Base-by-base conservation (phyloP, 2,888 invertebrate genomes). In the Netelia fuscicornis region DNA sequence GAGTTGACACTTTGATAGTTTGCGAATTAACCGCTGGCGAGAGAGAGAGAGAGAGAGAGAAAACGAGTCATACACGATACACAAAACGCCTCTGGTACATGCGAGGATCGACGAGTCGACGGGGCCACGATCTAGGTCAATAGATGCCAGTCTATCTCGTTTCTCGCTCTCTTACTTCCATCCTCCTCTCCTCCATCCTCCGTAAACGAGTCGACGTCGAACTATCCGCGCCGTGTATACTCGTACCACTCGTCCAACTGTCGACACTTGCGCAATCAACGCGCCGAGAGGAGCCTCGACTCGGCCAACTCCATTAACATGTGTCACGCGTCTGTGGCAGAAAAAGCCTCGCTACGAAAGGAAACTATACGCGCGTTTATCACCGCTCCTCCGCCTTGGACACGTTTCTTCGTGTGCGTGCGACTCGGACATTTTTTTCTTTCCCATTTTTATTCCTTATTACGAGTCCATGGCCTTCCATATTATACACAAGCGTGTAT, bases 111-210 rank as follows among this genome's bases (percentile, higher is more conserved):
- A 79, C 65, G 65, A 79, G 72, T 60, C 64, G 58, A 54, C 77
- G 81, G 87, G 89, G 88, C 87, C 89, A 85, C 89, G 90, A 92
- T 91, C 91, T 92, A 87, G 92, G 91, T 91, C 91, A 91, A 92
- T 89, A 88, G 89, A 89, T 84, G 79, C 82, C 81, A 37, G 58
- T 88, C 85, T 86, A 82, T 62, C 75, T 81, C 70, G 13, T 64
- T 80, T 71, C 65, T 64, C 30, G 8, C 44, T 62, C 58, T 83
- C 72, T 64, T 78, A 54, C 56, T 37, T 23, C 75, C 23, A 20
- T 20, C 20, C 52, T 65, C 44, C 74, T 42, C 17, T 25, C 25
- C 25, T 25, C 25, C 25, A 17, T 17, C 20, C 52, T 65, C 44
- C 74, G 58, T 52, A 71, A 86, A 78, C 71, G 76, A 62, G 70